Base-by-base conservation (phyloP, 2,888 invertebrate genomes). In the Lottia scabra region DNA sequence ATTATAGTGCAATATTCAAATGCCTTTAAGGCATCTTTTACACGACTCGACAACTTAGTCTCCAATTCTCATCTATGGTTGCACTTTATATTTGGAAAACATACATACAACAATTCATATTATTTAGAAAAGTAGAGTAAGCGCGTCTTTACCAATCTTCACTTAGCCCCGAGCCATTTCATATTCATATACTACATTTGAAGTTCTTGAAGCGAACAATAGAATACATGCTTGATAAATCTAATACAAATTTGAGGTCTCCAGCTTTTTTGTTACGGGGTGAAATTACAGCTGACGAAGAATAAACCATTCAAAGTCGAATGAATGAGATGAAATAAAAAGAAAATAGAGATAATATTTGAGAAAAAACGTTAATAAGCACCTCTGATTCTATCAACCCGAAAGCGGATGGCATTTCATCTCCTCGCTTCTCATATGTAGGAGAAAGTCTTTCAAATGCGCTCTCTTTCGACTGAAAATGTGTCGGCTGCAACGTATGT, bases 391-490 rank as follows among this genome's bases (percentile, higher is more conserved):
- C 80, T 8, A 75, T 65, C 26, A 77, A 64, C 26, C 80, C 80
- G 67, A 75, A 81, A 27, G 81, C 79, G 45, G 81, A 74, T 73
- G 81, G 81, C 82, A 81, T 80, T 46, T 66, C 76, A 68, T 75
- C 70, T 30, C 76, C 75, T 73, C 78, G 78, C 30, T 81, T 78
- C 48, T 78, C 75, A 66, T 72, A 79, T 15, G 70, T 70, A 15
- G 80, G 80, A 13, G 80, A 80, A 62, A 80, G 66, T 26, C 70
- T 46, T 38, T 70, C 70, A 65, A 70, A 70, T 15, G 70, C 70
- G 43, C 70, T 70, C 16, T 70, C 65, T 66, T 70, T 70, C 16
- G 66, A 66, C 16, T 43, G 38, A 45, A 66, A 66, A 15, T 62
- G 62, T 62, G 65, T 62, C 70, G 70, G 30, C 30, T 65, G 70